These are phyloP conservation scores for Cyrtodaria siliqua DNA, from an alignment of 2,888 invertebrate species.

Conservation along the genomic window DNA sequence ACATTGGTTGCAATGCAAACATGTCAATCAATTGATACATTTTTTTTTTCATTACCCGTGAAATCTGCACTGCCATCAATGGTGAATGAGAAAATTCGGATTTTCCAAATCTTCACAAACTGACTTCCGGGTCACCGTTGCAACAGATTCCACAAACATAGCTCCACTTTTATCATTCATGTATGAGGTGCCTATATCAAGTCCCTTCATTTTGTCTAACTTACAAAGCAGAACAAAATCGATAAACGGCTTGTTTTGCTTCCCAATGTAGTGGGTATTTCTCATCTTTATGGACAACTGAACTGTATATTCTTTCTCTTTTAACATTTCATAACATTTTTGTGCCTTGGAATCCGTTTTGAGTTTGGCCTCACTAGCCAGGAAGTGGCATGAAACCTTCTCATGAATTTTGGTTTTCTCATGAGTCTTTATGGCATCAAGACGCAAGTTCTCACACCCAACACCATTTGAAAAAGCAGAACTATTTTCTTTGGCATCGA, in stretches of 20 bases:
- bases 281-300: not conserved
- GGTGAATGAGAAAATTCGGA: slow-evolving; percentile 23
- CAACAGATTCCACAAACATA: slow-evolving; percentile 11
- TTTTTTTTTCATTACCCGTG: too few species aligned
- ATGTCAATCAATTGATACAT: too few species aligned
- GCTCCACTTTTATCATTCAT: slow-evolving; percentile 25
- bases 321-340: not conserved
- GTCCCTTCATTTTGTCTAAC: too few species aligned
- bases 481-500: not conserved
- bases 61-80: slow-evolving; percentile 27
- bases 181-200: slow-evolving; percentile 19
- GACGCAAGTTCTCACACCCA: slow-evolving; percentile 11
- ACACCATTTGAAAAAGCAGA: not conserved
- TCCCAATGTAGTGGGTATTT: slow-evolving; percentile 1
- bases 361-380: not conserved
- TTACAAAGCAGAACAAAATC: slow-evolving; percentile 4
- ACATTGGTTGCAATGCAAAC: too few species aligned
- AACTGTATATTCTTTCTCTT: not conserved
- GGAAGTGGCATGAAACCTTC: not conserved
- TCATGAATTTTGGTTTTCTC: slow-evolving; percentile 12
- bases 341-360: not conserved
- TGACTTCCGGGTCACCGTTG: slow-evolving; percentile 12
- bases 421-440: slow-evolving; percentile 16
- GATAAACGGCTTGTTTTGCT: slow-evolving; percentile 2
- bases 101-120: slow-evolving; percentile 9